phyloP scores from a whole-genome alignment of 2,113 vertebrate genomes.

The Onychostoma macrolepis region DNA sequence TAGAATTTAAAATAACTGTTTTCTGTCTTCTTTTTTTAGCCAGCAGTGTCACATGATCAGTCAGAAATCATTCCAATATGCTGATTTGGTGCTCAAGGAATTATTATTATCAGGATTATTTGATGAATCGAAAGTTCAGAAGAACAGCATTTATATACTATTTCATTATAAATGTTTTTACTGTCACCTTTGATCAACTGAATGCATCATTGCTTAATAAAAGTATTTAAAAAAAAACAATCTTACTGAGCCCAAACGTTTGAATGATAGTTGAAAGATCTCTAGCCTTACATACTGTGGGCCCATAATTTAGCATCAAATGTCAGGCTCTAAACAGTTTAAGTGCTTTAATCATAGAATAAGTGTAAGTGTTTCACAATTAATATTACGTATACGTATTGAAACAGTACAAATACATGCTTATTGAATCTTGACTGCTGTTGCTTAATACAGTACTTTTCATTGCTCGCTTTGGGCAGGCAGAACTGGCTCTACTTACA shows the following conservation, averaged over 20 bases:
- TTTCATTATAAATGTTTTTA: background rate
- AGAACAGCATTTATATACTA: too few relatives aligned
- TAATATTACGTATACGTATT: background rate
- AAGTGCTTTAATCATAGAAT: background rate
- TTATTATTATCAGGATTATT: too few relatives aligned
- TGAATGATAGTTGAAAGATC: background rate
- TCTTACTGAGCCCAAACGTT: background rate
- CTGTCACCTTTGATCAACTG: background rate
- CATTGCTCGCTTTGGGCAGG: background rate
- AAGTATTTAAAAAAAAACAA: background rate
- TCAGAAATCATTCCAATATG: background rate
- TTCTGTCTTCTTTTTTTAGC: background rate
- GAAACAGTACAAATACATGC: constrained; percentile 18
- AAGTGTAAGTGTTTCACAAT: constrained; percentile 9
- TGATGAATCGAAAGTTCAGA: too few relatives aligned
- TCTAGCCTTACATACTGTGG: background rate
- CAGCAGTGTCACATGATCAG: background rate
- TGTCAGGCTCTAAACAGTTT: background rate
- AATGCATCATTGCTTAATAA: background rate
- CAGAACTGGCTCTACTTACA: background rate
- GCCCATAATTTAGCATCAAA: background rate
- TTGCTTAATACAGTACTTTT: background rate
- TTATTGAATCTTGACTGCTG: background rate
- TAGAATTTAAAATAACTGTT: background rate
- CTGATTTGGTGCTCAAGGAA: background rate